Evolutionary conservation across 2,888 invertebrate genomes (phyloP), one percentile per base, ranked within the genome.

Genomic region (Caenorhabditis imperialis): DNA sequence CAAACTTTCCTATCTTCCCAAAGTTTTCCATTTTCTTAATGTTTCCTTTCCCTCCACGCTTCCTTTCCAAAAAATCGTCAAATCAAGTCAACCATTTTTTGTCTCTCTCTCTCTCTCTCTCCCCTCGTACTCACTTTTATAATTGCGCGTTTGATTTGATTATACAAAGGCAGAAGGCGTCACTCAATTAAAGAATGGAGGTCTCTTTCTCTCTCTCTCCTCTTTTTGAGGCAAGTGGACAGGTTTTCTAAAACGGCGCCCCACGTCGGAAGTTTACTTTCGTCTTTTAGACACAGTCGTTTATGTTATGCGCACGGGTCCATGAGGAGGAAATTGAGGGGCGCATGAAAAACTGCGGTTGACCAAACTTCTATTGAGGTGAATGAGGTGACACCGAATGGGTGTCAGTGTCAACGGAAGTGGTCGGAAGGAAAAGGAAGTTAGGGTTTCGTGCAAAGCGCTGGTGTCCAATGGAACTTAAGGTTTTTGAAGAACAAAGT

Each of bases 181-280:
- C 57, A 67, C 51, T 67, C 55, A 30, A 30, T 30, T 30, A 30
- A 30, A 57, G 65, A 50, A 50, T 50, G 35, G 42, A 65, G 42
- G 40, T 47, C 54, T 55, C 33, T 16, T 20, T 51, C 33, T 27
- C 14, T 47, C 55, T 48, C 42, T 37, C 20, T 7, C 7, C 6
- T 7, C 6, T 6, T 7, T 7, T 30, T 30, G 47, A 10, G n/a
- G 16, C 23, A 47, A 48, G 25, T 18, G 35, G 57, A 57, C 67
- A 67, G 67, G 67, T 67, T 67, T 50, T 58, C 51, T 57, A 51
- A 67, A 67, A 67, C 57, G 51, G 27, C 6, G 10, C 47, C 37
- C 45, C 38, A n/a, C 54, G 48, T 67, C 67, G 57, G 67, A 67
- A 67, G 57, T 67, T 67, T 57, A 58, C 67, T 67, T 67, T 67